Percentiles rank a stretch among this genome's conserved stretches.
phyloP scores from a whole-genome alignment of 1,140 invertebrate species.

The Sycophila sp. region DNA sequence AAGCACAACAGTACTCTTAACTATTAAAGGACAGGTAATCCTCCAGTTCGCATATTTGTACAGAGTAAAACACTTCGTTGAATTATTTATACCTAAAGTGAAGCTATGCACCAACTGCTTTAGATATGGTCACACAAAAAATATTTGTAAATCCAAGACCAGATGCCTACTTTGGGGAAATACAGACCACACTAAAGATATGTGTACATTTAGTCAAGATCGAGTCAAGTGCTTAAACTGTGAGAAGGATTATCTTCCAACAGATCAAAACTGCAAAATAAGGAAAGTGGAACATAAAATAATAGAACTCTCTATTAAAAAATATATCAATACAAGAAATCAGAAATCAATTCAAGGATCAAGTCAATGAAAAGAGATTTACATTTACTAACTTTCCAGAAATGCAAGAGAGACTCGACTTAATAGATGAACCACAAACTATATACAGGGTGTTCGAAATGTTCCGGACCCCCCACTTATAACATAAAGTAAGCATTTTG shows the following conservation, averaged over 20 bases:
- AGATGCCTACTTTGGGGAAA: neutral
- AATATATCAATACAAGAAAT: neutral
- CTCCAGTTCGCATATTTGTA: neutral
- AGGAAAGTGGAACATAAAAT: neutral
- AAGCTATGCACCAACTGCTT: neutral
- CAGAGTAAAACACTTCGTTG: neutral
- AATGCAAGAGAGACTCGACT: too few relatives aligned
- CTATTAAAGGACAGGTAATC: neutral
- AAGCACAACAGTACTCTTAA: neutral
- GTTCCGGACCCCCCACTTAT: too few relatives aligned
- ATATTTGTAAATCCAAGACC: neutral
- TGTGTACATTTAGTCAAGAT: neutral
- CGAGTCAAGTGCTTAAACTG: neutral
- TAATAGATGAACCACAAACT: too few relatives aligned
- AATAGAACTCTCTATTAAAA: neutral
- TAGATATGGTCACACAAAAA: neutral
- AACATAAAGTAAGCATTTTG: too few relatives aligned
- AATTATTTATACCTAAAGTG: neutral
- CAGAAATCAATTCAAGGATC: neutral
- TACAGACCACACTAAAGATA: neutral
- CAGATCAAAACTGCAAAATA: neutral
- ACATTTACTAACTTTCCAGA: neutral
- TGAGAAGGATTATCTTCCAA: neutral
- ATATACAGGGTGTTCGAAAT: too few relatives aligned
- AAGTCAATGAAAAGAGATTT: neutral